Conservation (phyloP, 2,797 vertebrate genomes). For the Tiaroga cobitis region DNA sequence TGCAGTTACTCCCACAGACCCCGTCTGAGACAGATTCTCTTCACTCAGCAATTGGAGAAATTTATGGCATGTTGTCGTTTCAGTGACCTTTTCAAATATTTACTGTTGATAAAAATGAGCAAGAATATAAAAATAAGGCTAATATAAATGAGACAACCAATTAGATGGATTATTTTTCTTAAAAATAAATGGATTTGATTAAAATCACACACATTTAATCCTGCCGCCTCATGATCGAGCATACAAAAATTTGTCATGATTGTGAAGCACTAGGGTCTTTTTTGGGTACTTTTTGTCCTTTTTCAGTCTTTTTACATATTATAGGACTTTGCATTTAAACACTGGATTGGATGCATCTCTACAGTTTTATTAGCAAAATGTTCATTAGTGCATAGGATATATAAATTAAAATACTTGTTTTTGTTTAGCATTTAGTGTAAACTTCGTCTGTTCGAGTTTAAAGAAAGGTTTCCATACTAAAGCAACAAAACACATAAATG, state of each 20-base stretch:
- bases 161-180: background rate
- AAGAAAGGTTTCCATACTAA: background rate
- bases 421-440: too few species aligned
- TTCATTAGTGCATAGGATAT: background rate
- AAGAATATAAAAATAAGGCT: background rate
- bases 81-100: background rate
- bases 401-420: background rate
- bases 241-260: background rate
- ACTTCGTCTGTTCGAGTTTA: too few species aligned
- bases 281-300: background rate
- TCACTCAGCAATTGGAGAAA: background rate
- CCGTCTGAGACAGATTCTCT: background rate
- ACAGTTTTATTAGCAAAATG: background rate
- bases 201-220: background rate
- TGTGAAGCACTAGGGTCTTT: background rate
- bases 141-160: too few species aligned
- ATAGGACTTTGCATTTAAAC: background rate
- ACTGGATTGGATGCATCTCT: background rate
- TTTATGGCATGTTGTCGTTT: background rate
- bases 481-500: background rate
- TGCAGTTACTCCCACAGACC: conserved; percentile 1
- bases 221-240: too few species aligned
- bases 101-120: background rate
- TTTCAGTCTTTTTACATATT: too few species aligned
- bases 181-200: background rate